Percentiles rank a stretch among this genome's conserved stretches.
Conservation (phyloP, 2,113 vertebrate species). For the Phycodurus eques region DNA sequence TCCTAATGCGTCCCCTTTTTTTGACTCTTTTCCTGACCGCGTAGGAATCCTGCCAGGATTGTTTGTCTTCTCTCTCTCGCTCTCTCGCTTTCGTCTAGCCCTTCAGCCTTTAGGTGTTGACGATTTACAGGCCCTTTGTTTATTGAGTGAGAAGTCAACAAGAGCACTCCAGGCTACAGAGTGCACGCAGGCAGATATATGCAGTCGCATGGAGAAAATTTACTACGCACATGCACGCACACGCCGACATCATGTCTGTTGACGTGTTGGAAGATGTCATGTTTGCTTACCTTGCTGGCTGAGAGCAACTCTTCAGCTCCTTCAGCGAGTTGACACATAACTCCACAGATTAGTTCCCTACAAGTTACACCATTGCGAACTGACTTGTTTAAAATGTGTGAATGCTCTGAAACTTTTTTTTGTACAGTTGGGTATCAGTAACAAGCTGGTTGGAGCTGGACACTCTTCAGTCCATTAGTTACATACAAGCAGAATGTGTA, state of each 20-base stretch:
- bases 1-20: constrained; percentile 13
- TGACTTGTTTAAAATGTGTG: constrained; percentile 17
- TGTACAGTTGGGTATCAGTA: too few species aligned
- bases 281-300: constrained; percentile 32
- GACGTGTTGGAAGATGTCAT: constrained; percentile 40
- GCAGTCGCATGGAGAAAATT: constrained; percentile 37
- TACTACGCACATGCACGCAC: background rate
- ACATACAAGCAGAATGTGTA: background rate
- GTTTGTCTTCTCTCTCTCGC: constrained; percentile 34
- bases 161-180: constrained; percentile 48
- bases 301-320: constrained; percentile 40
- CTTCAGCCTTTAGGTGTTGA: constrained; percentile 40
- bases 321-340: constrained; percentile 47
- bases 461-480: too few species aligned
- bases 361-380: constrained; percentile 30
- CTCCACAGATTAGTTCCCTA: constrained; percentile 50
- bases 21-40: constrained; percentile 11
- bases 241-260: constrained; percentile 11
- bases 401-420: too few species aligned
- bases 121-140: constrained; percentile 57
- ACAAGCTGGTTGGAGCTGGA: too few species aligned
- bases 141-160: constrained; percentile 72
- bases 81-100: constrained; percentile 23
- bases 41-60: constrained; percentile 48
- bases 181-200: constrained; percentile 37